Evolutionary conservation across 2,888 invertebrate genomes (phyloP).

Genomic region (Chaitophorus viminalis): DNA sequence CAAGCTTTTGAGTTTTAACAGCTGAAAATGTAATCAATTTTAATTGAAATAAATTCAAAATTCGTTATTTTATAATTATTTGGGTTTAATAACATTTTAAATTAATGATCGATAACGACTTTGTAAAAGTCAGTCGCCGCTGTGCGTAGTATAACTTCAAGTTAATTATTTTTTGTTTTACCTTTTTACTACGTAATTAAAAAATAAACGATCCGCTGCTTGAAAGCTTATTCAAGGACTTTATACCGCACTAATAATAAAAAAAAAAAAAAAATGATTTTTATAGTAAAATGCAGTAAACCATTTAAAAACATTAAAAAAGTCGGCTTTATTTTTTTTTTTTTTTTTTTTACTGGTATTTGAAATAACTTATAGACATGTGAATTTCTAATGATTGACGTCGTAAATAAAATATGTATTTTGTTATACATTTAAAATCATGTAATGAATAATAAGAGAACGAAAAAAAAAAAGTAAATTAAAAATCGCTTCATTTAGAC

Average conservation of each 20-base stretch:
- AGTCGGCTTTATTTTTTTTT: not conserved
- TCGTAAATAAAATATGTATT: not conserved
- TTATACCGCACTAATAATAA: no score
- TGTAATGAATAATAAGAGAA: not conserved
- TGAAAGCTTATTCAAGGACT: conserved; percentile 2
- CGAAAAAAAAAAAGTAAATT: not conserved
- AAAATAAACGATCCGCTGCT: conserved; percentile 13
- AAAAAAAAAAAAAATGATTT: conserved; percentile 12
- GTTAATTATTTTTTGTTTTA: conserved; percentile 7
- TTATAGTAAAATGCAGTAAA: not conserved
- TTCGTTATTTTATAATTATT: not conserved
- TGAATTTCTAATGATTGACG: conserved; percentile 16
- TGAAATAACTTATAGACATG: not conserved
- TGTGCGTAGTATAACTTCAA: not conserved
- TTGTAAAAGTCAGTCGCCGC: not conserved
- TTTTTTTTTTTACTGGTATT: not conserved
- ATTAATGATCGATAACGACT: not conserved
- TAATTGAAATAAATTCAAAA: not conserved
- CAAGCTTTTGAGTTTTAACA: not conserved
- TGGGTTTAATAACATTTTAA: not conserved
- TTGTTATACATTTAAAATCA: not conserved
- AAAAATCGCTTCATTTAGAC: not conserved
- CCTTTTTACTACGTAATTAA: conserved; percentile 19
- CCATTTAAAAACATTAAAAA: not conserved
- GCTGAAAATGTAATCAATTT: not conserved